Evolutionary conservation across 1,140 invertebrate genomes (phyloP), one percentile per base, ranked within the genome.

Genomic region (Drosophila willistoni): DNA sequence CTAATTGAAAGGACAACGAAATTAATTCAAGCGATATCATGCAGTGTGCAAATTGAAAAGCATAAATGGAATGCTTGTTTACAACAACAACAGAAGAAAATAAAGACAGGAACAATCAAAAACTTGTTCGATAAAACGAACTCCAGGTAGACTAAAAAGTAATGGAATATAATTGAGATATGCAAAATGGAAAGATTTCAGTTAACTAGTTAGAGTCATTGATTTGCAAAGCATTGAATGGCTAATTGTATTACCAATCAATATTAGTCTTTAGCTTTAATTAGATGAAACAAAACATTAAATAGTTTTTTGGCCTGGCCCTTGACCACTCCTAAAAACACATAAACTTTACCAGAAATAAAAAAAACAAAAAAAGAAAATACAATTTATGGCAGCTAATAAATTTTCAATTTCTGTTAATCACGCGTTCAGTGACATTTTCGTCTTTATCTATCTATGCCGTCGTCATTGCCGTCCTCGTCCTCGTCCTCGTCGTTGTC

Each of bases 361-460:
- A 17, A 44, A 17, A n/a, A 14, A 42, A 3, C n/a, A 1, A 2
- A 6, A 7, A 47, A 47, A 39, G 7, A 39, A 4, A 29, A 41
- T 29, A 34, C 77, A 80, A 89, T 89, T 89, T 90, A 90, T 89
- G 77, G 77, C 73, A 73, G 71, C 73, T 71, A 71, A 73, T 89
- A 75, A 89, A 85, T 85, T 89, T 84, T 81, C 84, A 84, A 89
- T 83, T 90, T 74, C 80, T 56, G 63, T 57, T 84, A 78, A 84
- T 71, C 84, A 89, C 84, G 84, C 77, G 56, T 47, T 77, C 61
- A 51, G 59, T 41, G 13, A 41, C 34, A 47, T 41, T 55, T 2
- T 44, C 9, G 70, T 29, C 39, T 68, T 75, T 78, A 79, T 85
- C 83, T 77, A 73, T 77, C 57, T 71, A 59, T 68, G 81, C 22